Evolutionary conservation across 53 echinoderm and acorn worm genomes (phyloP).

Genomic region (Holothuria scabra): DNA sequence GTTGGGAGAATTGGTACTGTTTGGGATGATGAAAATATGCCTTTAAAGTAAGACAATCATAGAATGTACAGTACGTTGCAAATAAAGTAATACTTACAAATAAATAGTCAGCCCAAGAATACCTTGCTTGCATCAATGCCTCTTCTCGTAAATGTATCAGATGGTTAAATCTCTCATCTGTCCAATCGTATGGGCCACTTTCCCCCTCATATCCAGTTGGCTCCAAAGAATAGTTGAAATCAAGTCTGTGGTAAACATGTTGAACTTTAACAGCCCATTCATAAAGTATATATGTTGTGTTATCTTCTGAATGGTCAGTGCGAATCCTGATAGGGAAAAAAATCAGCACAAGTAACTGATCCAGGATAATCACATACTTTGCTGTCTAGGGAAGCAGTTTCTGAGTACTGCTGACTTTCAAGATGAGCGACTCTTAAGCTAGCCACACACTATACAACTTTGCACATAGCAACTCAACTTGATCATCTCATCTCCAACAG

Average conservation of each 20-base stretch:
- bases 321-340: conserved; percentile 67
- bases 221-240: conserved; percentile 59
- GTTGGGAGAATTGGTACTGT: too few relatives aligned
- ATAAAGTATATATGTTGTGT: conserved; percentile 70
- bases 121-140: conserved; percentile 76
- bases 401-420: background rate
- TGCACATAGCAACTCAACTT: too few relatives aligned
- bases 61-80: conserved; percentile 57
- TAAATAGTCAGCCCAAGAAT: conserved; percentile 91
- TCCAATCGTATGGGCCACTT: conserved; percentile 86
- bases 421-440: too few relatives aligned
- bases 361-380: too few relatives aligned
- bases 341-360: background rate
- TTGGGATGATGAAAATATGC: too few relatives aligned
- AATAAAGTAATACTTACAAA: conserved; percentile 69
- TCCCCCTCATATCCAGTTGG: conserved; percentile 70
- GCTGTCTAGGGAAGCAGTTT: too few relatives aligned
- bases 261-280: conserved; percentile 72
- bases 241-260: conserved; percentile 80
- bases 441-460: background rate
- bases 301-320: conserved; percentile 90
- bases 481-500: too few relatives aligned
- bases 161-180: conserved; percentile 77
- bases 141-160: conserved; percentile 76
- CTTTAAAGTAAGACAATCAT: conserved; percentile 5